These are phyloP conservation scores for Odontophorus gujanensis DNA, from an alignment of 2,113 vertebrate species.

Conservation along the genomic window DNA sequence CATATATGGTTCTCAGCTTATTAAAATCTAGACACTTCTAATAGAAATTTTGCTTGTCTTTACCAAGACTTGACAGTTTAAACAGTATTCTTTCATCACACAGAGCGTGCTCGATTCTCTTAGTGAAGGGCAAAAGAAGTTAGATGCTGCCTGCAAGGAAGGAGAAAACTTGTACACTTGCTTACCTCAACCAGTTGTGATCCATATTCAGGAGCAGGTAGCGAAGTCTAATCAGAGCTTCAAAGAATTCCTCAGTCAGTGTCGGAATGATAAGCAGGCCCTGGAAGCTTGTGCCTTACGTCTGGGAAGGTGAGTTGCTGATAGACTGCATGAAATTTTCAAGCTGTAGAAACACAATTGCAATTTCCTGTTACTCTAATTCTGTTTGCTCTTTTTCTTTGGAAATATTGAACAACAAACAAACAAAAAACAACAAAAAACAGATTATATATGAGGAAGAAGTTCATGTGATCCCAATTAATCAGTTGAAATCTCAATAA, in stretches of 20 bases:
- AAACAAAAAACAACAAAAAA: background rate
- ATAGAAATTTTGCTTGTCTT: background rate
- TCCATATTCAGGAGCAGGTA: conserved; percentile 86
- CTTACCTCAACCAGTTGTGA: conserved; percentile 82
- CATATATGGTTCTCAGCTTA: background rate
- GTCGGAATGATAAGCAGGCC: conserved; percentile 81
- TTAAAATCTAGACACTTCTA: background rate
- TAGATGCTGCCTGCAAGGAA: conserved; percentile 84
- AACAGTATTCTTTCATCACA: background rate
- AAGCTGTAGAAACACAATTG: background rate
- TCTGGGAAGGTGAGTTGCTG: conserved; percentile 75
- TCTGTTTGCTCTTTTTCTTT: background rate
- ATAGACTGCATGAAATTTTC: background rate
- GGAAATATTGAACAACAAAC: background rate
- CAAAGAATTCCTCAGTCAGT: conserved; percentile 82
- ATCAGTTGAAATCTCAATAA: background rate
- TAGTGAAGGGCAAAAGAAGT: conserved; percentile 81
- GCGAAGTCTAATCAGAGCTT: conserved; percentile 86
- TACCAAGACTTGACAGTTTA: background rate
- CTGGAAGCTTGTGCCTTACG: conserved; percentile 85
- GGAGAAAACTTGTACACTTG: conserved; percentile 85
- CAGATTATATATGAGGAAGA: background rate
- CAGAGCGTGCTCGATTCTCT: conserved; percentile 82
- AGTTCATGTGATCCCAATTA: background rate
- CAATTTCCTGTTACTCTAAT: background rate